phyloP scores from a whole-genome alignment of 64 coral and sea anemone species.

The Actinia tenebrosa region DNA sequence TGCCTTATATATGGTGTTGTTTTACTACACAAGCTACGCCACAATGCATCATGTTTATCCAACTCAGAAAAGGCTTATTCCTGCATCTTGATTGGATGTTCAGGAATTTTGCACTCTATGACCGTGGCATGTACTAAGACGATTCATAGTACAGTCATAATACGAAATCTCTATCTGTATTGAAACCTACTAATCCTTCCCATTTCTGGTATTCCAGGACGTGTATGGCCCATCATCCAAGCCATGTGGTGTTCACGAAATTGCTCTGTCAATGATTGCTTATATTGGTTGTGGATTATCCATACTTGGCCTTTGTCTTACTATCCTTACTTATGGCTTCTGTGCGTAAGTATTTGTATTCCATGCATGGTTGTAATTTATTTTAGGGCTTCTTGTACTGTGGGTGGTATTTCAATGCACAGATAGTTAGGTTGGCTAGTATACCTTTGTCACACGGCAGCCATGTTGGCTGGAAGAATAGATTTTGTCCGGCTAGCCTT shows the following conservation, averaged over 20 bases:
- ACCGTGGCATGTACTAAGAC: too few species aligned
- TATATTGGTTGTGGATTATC: conserved; percentile 88
- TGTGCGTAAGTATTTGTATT: conserved; percentile 53
- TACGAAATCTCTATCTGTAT: background rate
- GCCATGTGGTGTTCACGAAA: conserved; percentile 73
- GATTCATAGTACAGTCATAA: background rate
- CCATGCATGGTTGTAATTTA: background rate
- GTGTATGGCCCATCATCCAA: conserved; percentile 76
- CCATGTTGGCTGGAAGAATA: too few species aligned
- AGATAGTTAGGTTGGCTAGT: too few species aligned
- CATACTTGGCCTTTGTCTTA: conserved; percentile 75
- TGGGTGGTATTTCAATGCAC: too few species aligned
- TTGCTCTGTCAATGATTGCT: conserved; percentile 70
- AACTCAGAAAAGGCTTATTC: too few species aligned
- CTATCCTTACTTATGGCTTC: conserved; percentile 84
- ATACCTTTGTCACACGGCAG: too few species aligned
- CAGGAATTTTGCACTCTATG: too few species aligned
- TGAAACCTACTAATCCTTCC: background rate
- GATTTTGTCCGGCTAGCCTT: too few species aligned
- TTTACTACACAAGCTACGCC: too few species aligned
- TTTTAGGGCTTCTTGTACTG: background rate
- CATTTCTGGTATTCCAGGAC: conserved; percentile 41
- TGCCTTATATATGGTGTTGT: too few species aligned
- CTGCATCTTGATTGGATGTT: too few species aligned
- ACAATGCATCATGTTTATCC: too few species aligned